Evolutionary conservation across 2,113 vertebrate genomes (phyloP), one percentile per base, ranked within the genome.

Genomic region (Progne subis): DNA sequence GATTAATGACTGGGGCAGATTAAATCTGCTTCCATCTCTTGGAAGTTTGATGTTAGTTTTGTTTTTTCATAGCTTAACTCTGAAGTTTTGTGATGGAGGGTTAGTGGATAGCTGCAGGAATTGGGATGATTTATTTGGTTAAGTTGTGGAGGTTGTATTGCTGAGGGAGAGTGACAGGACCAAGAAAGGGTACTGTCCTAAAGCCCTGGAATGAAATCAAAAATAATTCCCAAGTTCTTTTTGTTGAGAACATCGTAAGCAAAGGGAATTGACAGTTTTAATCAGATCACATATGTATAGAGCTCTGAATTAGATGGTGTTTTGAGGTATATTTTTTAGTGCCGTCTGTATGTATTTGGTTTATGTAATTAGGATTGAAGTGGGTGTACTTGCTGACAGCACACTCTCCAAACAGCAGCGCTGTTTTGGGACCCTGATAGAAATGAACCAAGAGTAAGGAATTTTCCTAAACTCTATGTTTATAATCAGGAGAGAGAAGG

Each of bases 261-360:
- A 67, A 75, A 78, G 26, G 5, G 25, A 21, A 5, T 4, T n/a
- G 43, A 28, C 11, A 18, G 4, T 25, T 77, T 46, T 74, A 53
- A 25, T 49, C 25, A 49, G 50, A 47, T 5, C 11, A 20, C 9
- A 1, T 11, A 20, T 0, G 0, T 28, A 12, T 1, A 79, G 20
- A 85, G 2, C 18, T 87, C 65, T 71, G 49, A 79, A 32, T 60
- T 67, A n/a, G 23, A 3, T 32, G 28, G 3, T 5, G 1, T 16
- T 70, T 78, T 37, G 32, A 57, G 47, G 43, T 63, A 14, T 31
- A 14, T 31, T 64, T 65, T 86, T 55, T 16, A 20, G 14, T 2
- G 3, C 29, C 71, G 34, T 5, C 37, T 24, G 3, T 39, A 18
- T 78, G 2, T 15, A 37, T 90, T 82, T 84, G 32, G 37, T 88